phyloP scores from a whole-genome alignment of 2,113 vertebrate species.

The Elephas maximus region DNA sequence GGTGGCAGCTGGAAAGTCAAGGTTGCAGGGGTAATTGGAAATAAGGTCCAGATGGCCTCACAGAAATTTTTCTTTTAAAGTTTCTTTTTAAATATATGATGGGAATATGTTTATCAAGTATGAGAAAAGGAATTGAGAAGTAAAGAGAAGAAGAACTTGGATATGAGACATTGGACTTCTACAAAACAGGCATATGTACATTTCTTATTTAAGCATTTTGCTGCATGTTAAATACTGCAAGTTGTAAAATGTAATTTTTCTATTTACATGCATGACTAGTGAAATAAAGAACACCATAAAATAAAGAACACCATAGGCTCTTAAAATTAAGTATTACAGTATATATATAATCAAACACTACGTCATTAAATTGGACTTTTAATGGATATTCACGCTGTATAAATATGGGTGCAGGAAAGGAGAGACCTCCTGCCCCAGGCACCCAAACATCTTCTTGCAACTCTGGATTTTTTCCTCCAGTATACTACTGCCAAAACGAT shows the following conservation, averaged over 20 bases:
- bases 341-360: neutral
- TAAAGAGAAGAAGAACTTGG: neutral
- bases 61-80: neutral
- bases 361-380: constrained; percentile 29
- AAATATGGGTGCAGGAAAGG: constrained; percentile 25
- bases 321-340: constrained; percentile 1
- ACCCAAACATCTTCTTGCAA: constrained; percentile 71
- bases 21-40: constrained; percentile 41
- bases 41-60: neutral
- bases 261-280: constrained; percentile 24
- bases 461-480: constrained; percentile 74
- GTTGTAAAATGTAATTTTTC: constrained; percentile 30
- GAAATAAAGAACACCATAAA: constrained; percentile 14
- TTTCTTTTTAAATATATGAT: neutral
- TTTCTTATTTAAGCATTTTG: neutral
- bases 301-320: neutral
- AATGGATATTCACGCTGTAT: constrained; percentile 40
- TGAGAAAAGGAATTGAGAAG: neutral
- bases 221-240: neutral
- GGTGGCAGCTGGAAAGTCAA: neutral
- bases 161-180: neutral
- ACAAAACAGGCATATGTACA: neutral
- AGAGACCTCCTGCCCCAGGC: constrained; percentile 72
- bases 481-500: constrained; percentile 83
- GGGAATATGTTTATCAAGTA: neutral